Conservation (phyloP, 2,113 vertebrate genomes). For the Sapajus apella region DNA sequence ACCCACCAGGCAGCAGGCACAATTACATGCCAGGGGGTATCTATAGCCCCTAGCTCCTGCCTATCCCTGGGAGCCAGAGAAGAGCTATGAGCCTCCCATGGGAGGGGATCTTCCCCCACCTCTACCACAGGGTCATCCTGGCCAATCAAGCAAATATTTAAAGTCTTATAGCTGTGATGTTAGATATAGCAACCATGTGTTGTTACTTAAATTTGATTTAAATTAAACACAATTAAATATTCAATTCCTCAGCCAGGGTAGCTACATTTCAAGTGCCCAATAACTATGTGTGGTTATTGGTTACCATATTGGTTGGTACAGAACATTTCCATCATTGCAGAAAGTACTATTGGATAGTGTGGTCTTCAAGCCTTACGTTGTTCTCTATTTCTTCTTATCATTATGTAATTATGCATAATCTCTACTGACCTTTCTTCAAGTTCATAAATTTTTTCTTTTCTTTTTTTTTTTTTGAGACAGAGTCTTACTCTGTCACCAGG, state of each 20-base stretch:
- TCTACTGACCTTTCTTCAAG: not conserved
- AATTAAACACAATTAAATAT: slow-evolving; percentile 41
- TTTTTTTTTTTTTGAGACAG: too few species aligned
- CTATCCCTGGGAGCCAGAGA: not conserved
- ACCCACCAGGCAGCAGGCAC: not conserved
- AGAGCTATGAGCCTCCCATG: not conserved
- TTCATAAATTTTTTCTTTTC: not conserved
- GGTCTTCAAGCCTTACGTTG: not conserved
- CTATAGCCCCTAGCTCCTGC: not conserved
- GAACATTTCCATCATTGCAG: not conserved
- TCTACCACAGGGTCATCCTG: not conserved
- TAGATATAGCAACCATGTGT: not conserved
- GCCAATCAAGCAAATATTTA: slow-evolving; percentile 16
- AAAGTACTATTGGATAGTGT: not conserved
- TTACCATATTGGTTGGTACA: not conserved
- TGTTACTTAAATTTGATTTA: not conserved
- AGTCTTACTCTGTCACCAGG: too few species aligned
- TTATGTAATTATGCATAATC: not conserved
- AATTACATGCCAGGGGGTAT: not conserved
- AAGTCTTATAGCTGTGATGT: not conserved
- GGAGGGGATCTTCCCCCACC: not conserved
- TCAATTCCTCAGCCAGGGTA: not conserved
- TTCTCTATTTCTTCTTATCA: not conserved
- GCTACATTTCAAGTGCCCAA: not conserved
- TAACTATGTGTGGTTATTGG: not conserved